These are phyloP conservation scores for Papilio xuthus DNA, from an alignment of 1,140 invertebrate species.

Conservation along the genomic window DNA sequence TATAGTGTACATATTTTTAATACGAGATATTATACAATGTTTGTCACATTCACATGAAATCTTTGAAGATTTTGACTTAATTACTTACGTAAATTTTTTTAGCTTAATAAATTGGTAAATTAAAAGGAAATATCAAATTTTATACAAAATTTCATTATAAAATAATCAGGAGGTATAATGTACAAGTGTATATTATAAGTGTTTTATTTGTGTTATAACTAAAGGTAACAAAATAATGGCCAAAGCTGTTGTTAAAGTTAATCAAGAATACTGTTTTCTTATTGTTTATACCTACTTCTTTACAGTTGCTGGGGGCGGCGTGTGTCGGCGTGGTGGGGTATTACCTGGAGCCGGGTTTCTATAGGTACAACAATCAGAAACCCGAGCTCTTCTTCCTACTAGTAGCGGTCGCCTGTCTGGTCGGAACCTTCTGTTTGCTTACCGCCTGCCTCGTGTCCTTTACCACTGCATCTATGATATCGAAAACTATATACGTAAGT, in stretches of 20 bases:
- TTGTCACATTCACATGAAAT: too few relatives aligned
- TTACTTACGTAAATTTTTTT: too few relatives aligned
- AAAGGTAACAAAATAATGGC: too few relatives aligned
- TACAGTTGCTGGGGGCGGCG: constrained; percentile 86
- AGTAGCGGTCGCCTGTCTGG: constrained; percentile 87
- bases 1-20: not conserved
- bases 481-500: constrained; percentile 94
- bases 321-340: constrained; percentile 86
- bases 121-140: too few relatives aligned
- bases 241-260: too few relatives aligned
- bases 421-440: constrained; percentile 88
- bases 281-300: constrained; percentile 45
- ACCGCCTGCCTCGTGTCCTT: constrained; percentile 88
- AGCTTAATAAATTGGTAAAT: too few relatives aligned
- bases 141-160: too few relatives aligned
- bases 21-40: too few relatives aligned
- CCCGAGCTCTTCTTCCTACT: constrained; percentile 89
- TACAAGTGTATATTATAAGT: too few relatives aligned
- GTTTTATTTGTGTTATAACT: too few relatives aligned
- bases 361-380: constrained; percentile 60
- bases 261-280: not conserved
- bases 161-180: too few relatives aligned
- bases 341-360: constrained; percentile 76
- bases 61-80: too few relatives aligned
- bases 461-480: constrained; percentile 89